Conservation (phyloP, 1,140 invertebrate genomes). For the Trialeurodes vaporariorum region DNA sequence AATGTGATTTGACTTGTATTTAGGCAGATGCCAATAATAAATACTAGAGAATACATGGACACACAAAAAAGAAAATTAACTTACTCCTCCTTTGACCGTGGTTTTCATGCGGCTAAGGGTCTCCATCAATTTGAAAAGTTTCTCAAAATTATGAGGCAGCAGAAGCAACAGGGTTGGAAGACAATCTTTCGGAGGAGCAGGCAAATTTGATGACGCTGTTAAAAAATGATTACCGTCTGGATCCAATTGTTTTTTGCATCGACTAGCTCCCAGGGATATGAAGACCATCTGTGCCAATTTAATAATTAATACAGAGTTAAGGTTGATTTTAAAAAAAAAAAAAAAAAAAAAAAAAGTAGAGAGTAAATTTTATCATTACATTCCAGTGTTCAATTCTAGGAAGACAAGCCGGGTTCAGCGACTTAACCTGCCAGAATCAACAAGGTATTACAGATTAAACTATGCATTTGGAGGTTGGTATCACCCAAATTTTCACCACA, state of each 20-base stretch:
- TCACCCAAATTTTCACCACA: too few relatives aligned
- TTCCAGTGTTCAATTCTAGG: too few relatives aligned
- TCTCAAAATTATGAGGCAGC: conserved; percentile 76
- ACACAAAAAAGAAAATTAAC: too few relatives aligned
- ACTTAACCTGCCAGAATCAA: too few relatives aligned
- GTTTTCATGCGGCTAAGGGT: conserved; percentile 74
- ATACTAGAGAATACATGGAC: too few relatives aligned
- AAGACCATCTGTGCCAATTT: conserved; percentile 56
- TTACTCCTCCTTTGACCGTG: conserved; percentile 50
- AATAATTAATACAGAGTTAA: not conserved
- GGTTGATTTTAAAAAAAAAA: conserved; percentile 6
- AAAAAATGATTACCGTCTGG: conserved; percentile 39
- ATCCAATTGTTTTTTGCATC: conserved; percentile 59
- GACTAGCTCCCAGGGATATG: conserved; percentile 68
- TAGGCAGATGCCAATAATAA: too few relatives aligned
- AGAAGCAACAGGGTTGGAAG: conserved; percentile 74
- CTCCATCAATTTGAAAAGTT: conserved; percentile 79
- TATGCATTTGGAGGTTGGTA: too few relatives aligned
- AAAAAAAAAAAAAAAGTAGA: conserved; percentile 9
- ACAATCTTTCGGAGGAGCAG: conserved; percentile 65
- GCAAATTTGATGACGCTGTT: conserved; percentile 54
- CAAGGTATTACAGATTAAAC: too few relatives aligned
- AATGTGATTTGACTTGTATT: too few relatives aligned
- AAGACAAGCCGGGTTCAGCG: too few relatives aligned
- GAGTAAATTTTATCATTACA: too few relatives aligned